Base-by-base conservation (phyloP, 2,888 invertebrate species). In the Aphrophora alni region DNA sequence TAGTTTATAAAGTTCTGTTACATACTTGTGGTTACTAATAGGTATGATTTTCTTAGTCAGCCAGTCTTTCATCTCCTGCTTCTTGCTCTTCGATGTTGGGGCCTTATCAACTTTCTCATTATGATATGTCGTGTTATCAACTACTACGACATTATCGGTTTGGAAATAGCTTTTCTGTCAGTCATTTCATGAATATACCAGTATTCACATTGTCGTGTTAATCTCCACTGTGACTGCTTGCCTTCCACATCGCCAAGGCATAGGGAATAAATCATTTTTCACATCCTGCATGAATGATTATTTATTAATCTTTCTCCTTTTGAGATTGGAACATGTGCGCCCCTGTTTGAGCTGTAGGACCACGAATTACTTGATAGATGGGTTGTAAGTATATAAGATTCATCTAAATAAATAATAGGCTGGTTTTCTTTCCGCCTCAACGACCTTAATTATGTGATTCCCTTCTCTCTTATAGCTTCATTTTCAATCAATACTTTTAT, bases 91-190 rank as follows among this genome's bases (percentile, higher is more conserved):
- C 12, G 38, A 70, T 38, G 70, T 69, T 2, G n/a, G 77, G 33
- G 5, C 12, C 38, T 38, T 77, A n/a, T 77, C 69, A 10, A 12
- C 14, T 69, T 38, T 28, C 8, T 8, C n/a, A 21, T 77, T 77
- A 17, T 77, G 77, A n/a, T 77, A 77, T 2, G 33, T 8, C 1
- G 77, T 33, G 12, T 77, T 77, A 33, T 77, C 70, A 14, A 77
- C 8, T 1, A 77, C 38, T 0, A 77, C 0, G 0, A 77, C 77
- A n/a, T 0, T 10, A 0, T 24, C 12, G 70, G 77, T 14, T 28
- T 0, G 7, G 69, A 24, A 38, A 69, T 77, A 0, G 69, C 21
- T 8, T 70, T 33, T n/a, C 69, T 24, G 0, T 33, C 17, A 77
- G 5, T 21, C 77, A 77, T 14, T 77, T 77, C n/a, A 70, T 33